Percentiles rank a stretch among this genome's conserved stretches.
phyloP scores from a whole-genome alignment of 2,797 vertebrate species.

The Vespertilio murinus region DNA sequence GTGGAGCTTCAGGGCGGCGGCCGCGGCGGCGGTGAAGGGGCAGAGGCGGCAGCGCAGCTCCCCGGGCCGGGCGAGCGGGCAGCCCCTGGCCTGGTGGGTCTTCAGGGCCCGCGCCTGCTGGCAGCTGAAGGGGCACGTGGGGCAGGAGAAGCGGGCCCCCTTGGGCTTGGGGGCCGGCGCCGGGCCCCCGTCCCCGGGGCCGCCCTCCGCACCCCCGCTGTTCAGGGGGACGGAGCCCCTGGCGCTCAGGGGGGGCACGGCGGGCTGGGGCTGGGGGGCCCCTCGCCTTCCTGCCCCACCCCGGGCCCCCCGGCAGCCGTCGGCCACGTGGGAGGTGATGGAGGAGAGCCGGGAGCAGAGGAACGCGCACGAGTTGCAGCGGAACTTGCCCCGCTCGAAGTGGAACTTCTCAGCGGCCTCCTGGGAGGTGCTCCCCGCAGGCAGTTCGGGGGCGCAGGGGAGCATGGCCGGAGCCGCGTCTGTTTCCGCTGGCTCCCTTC shows the following conservation, averaged over 20 bases:
- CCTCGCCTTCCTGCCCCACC: constrained; percentile 22
- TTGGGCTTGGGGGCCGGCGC: background rate
- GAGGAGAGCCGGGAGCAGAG: constrained; percentile 88
- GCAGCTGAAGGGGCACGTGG: constrained; percentile 90
- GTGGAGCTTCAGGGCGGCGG: constrained; percentile 86
- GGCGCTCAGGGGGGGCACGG: background rate
- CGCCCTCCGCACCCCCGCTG: background rate
- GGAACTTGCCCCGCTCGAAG: constrained; percentile 86
- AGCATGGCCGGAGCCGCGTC: background rate
- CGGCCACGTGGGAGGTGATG: constrained; percentile 88
- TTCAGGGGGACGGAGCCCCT: background rate
- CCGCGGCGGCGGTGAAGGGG: constrained; percentile 86
- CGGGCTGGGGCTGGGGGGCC: background rate
- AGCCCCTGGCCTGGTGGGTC: constrained; percentile 89
- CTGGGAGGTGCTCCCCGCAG: background rate
- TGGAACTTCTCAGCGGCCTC: constrained; percentile 79
- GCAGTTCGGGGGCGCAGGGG: background rate
- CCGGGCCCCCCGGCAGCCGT: constrained; percentile 78
- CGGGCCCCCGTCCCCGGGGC: rapidly evolving
- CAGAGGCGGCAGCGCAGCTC: constrained; percentile 88
- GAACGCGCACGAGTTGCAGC: constrained; percentile 89
- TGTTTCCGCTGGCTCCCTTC: background rate
- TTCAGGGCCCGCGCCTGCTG: constrained; percentile 88
- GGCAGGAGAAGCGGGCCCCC: constrained; percentile 85
- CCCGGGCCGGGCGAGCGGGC: constrained; percentile 79